Evolutionary conservation across 2,888 invertebrate species (phyloP), one percentile per base, ranked within the genome.

Genomic region (Abrostola tripartita): DNA sequence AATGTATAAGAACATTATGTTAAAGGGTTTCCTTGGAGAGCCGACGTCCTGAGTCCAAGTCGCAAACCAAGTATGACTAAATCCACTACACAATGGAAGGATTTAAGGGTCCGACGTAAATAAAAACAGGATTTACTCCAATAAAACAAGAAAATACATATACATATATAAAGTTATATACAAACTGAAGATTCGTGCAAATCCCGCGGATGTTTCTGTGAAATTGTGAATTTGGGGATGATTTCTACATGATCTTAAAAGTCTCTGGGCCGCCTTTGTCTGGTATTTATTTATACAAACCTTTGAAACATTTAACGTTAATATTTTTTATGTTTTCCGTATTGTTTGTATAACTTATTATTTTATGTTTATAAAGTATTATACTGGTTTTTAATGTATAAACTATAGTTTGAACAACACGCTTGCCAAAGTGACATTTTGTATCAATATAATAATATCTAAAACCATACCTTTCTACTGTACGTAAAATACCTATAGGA

Each of bases 211-310:
- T 64, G 64, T 72, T 60, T 79, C 65, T 77, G 74, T 77, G 70
- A 73, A 79, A 74, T 74, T 74, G 74, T 77, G 74, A 79, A 74
- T 65, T 61, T 63, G 42, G 61, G 55, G 67, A 69, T 77, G 80
- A 74, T 70, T 77, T 69, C 62, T 69, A 62, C 60, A 64, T 77
- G 80, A 77, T 77, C 67, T 65, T 65, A 53, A 72, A 72, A 73
- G 69, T 66, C 59, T 42, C 60, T 49, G 37, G 52, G 44, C 53
- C 12, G n/a, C n/a, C 10, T 52, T 59, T 55, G 38, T 62, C 42
- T 53, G 42, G 14, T 24, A 42, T 59, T 38, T 53, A 49, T 59
- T 52, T 64, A 50, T 47, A 11, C 38, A 61, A 63, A 38, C 51
- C 52, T 65, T 67, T 51, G 10, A 40, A 9, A 10, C 10, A 24